Conservation (phyloP, 2,888 invertebrate genomes). For the Lepidocyrtinus sp. region DNA sequence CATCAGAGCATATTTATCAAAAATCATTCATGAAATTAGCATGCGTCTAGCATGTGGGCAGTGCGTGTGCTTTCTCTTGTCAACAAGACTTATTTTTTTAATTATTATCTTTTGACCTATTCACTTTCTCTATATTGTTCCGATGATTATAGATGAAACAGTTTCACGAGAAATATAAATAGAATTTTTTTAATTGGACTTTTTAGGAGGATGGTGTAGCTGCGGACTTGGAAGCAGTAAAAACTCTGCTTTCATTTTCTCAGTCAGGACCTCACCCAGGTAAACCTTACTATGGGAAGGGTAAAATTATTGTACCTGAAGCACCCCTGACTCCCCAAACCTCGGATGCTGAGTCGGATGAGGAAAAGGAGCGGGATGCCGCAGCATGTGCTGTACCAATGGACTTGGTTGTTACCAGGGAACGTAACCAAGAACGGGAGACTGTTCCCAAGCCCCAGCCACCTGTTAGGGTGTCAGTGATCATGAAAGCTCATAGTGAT, state of each 20-base stretch:
- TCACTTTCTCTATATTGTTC: neutral
- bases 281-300: conserved; percentile 38
- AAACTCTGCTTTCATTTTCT: conserved; percentile 72
- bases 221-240: conserved; percentile 73
- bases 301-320: conserved; percentile 71
- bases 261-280: conserved; percentile 47
- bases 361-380: conserved; percentile 52
- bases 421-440: neutral
- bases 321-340: conserved; percentile 84
- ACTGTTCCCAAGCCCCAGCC: conserved; percentile 12
- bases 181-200: conserved; percentile 20
- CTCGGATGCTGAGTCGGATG: conserved; percentile 82
- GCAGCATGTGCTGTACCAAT: conserved; percentile 45
- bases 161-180: conserved; percentile 23
- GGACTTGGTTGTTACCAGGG: conserved; percentile 54
- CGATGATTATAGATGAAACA: neutral
- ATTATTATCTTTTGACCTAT: neutral
- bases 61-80: conserved; percentile 37
- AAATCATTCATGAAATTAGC: neutral
- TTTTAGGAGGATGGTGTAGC: conserved; percentile 70
- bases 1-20: neutral
- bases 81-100: neutral
- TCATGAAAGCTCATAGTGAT: conserved; percentile 88
- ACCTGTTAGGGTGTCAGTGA: conserved; percentile 79
- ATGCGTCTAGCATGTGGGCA: conserved; percentile 23